A percentile compares a stretch with the other conserved stretches of the same genome.
These are phyloP conservation scores for Paraescarpia echinospica DNA, from an alignment of 1,140 invertebrate genomes.

Conservation along the genomic window DNA sequence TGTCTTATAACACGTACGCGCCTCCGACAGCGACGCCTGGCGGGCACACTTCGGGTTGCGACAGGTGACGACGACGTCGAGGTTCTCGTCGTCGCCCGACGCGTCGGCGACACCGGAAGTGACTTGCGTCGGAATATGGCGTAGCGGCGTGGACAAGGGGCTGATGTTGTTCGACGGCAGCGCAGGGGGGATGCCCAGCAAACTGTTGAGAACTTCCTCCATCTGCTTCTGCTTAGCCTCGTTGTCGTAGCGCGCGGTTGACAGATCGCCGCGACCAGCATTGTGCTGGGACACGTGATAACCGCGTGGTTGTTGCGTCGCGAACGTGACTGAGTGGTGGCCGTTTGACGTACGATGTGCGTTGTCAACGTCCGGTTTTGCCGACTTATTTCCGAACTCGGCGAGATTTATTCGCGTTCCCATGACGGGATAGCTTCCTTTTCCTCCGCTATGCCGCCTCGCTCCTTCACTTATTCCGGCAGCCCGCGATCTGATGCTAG, in stretches of 20 bases:
- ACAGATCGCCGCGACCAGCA: neutral
- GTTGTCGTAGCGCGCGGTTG: neutral
- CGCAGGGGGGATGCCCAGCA: constrained; percentile 75
- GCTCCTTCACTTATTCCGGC: neutral
- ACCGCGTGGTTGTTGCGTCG: neutral
- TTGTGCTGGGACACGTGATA: constrained; percentile 58
- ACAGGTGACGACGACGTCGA: constrained; percentile 54
- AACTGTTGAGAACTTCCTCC: constrained; percentile 88
- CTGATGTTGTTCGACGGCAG: neutral
- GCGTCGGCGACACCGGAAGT: constrained; percentile 63
- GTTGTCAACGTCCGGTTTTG: neutral
- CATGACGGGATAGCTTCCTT: neutral
- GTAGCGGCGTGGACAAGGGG: neutral
- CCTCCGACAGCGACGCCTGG: constrained; percentile 50
- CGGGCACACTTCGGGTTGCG: constrained; percentile 52
- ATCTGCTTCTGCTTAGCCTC: constrained; percentile 67
- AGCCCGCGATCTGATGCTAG: neutral
- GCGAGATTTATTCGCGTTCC: constrained; percentile 6
- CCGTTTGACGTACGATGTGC: neutral
- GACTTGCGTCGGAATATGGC: neutral
- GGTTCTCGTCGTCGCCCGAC: constrained; percentile 63
- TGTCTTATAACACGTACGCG: constrained; percentile 71
- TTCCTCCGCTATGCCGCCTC: neutral
- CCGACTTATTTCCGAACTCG: constrained; percentile 4
- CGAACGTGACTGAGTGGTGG: neutral